Conservation (phyloP, 2,888 invertebrate species). For the Lochmaea crataegi region DNA sequence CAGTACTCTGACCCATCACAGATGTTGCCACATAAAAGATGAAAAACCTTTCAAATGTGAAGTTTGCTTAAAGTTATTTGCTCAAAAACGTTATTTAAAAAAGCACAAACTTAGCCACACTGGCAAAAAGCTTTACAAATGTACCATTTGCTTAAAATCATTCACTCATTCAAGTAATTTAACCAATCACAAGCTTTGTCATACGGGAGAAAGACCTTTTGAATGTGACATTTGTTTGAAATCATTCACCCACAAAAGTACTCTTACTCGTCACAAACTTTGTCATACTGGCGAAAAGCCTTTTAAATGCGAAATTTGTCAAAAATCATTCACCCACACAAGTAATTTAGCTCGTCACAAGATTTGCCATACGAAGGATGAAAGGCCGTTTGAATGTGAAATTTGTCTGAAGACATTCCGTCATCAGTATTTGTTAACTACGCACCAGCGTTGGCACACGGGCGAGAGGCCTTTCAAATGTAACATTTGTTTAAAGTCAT, state of each 20-base stretch:
- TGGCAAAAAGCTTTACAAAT: neutral
- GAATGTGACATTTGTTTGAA: conserved; percentile 1
- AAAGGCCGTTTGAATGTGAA: too few species aligned
- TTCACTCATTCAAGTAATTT: neutral
- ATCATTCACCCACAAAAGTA: neutral
- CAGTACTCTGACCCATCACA: neutral
- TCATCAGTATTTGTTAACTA: too few species aligned
- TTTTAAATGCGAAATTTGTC: conserved; percentile 11
- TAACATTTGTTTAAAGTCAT: too few species aligned
- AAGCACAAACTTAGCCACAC: neutral
- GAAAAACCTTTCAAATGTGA: neutral
- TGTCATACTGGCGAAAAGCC: neutral
- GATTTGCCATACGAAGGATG: too few species aligned
- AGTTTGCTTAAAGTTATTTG: neutral
- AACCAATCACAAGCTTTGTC: neutral
- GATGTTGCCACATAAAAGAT: neutral
- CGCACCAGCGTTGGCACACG: too few species aligned
- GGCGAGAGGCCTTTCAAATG: too few species aligned
- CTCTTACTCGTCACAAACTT: neutral
- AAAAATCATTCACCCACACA: neutral
- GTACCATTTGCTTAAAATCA: neutral
- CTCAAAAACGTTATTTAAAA: neutral
- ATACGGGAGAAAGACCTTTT: neutral
- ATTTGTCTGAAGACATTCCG: too few species aligned
- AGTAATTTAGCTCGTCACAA: too few species aligned